Base-by-base conservation (phyloP, 92 coral and sea anemone species). In the Parazoanthus swiftii region DNA sequence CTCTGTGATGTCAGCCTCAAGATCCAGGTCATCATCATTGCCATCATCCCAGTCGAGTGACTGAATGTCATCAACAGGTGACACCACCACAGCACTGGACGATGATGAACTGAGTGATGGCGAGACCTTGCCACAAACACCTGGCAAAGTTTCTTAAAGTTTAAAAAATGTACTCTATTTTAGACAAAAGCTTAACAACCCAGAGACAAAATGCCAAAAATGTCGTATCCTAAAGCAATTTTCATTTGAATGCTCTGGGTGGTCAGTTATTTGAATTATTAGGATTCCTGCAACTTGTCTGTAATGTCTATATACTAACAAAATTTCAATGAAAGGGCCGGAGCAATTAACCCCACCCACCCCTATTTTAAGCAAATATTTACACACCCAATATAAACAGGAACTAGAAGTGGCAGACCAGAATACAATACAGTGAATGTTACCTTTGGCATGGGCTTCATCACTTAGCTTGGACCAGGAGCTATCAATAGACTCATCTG, bases 391-490 rank as follows among this genome's bases (percentile, higher is more conserved):
- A 1, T 50, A 50, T 9, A 51, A 51, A 51, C 58, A 51, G 16
- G 13, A 26, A 67, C 73, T 67, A 67, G 73, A 21, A 67, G 68
- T 63, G 23, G n/a, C 5, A 1, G 2, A 38, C 29, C 7, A 44
- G 26, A 77, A 18, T 18, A 72, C 67, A 46, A 50, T 35, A 5
- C 1, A 75, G 79, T 75, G 63, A 74, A 16, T 73, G 18, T 4
- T 76, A 88, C 90, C 88, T 94, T 91, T 71, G 76, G 71, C 21
- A 76, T 33, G 71, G 35, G 79, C 95, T 74, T 92, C 98, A 26
- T 94, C 92, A 70, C 98, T 94, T 37, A 94, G 82, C 84, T 93
- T 93, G 5, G 98, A 94, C 98, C 98, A 94, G 0, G 98, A 94
- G 88, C 98, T 94, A 71, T 94, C 98, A 11, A 91, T 89, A 58